Evolutionary conservation across 1,140 invertebrate genomes (phyloP).

Genomic region (Zaprionus camerounensis): DNA sequence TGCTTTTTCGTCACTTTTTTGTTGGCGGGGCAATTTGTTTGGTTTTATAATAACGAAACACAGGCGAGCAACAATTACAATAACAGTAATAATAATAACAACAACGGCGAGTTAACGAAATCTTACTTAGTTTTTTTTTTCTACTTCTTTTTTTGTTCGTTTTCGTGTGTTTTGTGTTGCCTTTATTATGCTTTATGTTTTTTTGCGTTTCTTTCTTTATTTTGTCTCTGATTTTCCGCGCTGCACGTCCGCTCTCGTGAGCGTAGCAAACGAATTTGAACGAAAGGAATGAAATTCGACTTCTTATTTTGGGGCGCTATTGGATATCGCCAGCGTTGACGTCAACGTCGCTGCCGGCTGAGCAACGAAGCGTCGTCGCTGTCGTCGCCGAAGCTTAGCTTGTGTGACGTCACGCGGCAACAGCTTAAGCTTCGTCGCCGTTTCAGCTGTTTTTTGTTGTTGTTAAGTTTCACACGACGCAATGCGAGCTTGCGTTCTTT

Average conservation of each 20-base stretch:
- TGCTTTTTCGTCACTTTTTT: slow-evolving; percentile 43
- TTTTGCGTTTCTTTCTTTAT: slow-evolving; percentile 31
- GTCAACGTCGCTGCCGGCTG: slow-evolving; percentile 1
- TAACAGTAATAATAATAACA: slow-evolving; percentile 34
- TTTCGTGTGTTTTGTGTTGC: slow-evolving; percentile 33
- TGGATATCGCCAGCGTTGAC: slow-evolving; percentile 53
- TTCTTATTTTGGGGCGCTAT: slow-evolving; percentile 82
- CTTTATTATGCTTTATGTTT: slow-evolving; percentile 21
- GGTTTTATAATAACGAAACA: slow-evolving; percentile 47
- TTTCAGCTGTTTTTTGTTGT: slow-evolving; percentile 17
- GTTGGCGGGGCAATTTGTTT: slow-evolving; percentile 18
- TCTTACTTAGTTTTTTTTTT: slow-evolving; percentile 30
- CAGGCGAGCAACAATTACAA: slow-evolving; percentile 52
- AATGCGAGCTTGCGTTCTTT: slow-evolving; percentile 47
- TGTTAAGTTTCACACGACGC: slow-evolving; percentile 31
- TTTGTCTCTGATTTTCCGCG: slow-evolving; percentile 68
- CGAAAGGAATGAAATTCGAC: slow-evolving; percentile 82
- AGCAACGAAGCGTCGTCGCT: background rate
- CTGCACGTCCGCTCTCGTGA: slow-evolving; percentile 83
- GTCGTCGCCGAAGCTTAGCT: slow-evolving; percentile 35
- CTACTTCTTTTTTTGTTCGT: slow-evolving; percentile 12
- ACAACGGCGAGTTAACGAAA: slow-evolving; percentile 45
- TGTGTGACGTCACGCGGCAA: slow-evolving; percentile 70
- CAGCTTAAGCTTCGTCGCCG: slow-evolving; percentile 38
- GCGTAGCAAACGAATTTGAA: slow-evolving; percentile 83